Conservation (phyloP, 1,140 invertebrate genomes). For the Bombus pyrosoma region DNA sequence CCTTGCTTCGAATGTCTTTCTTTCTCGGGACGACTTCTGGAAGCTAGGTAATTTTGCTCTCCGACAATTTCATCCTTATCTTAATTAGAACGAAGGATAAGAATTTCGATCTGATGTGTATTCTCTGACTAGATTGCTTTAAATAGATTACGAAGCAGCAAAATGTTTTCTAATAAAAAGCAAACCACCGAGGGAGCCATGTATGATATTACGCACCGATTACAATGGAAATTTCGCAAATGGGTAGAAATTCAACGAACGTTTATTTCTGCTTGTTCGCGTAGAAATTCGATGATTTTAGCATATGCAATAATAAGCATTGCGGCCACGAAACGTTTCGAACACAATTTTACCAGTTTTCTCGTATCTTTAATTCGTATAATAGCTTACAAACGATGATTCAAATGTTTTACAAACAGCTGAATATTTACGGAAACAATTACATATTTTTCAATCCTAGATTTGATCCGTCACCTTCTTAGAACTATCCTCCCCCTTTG, state of each 20-base stretch:
- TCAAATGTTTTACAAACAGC: not conserved
- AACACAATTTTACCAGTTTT: not conserved
- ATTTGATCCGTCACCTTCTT: not conserved
- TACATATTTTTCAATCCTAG: not conserved
- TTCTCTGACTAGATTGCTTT: not conserved
- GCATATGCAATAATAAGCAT: not conserved
- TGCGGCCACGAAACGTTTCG: not conserved
- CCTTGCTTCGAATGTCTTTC: too few species aligned
- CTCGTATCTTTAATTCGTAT: not conserved
- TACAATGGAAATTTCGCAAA: not conserved
- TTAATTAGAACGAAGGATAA: not conserved
- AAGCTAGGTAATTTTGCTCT: not conserved
- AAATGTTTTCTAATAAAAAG: slow-evolving; percentile 3
- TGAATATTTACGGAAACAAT: not conserved
- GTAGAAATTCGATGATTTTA: not conserved
- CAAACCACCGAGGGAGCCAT: not conserved
- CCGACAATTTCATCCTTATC: slow-evolving; percentile 3
- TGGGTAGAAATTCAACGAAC: not conserved
- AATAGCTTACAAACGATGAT: not conserved
- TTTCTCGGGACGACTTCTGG: not conserved
- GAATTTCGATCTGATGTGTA: not conserved
- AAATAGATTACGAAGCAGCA: not conserved
- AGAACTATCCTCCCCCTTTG: fast-evolving
- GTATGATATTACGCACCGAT: not conserved
- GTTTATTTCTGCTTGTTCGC: not conserved